phyloP scores from a whole-genome alignment of 2,888 invertebrate species.

The Rotaria magnacalcarata region DNA sequence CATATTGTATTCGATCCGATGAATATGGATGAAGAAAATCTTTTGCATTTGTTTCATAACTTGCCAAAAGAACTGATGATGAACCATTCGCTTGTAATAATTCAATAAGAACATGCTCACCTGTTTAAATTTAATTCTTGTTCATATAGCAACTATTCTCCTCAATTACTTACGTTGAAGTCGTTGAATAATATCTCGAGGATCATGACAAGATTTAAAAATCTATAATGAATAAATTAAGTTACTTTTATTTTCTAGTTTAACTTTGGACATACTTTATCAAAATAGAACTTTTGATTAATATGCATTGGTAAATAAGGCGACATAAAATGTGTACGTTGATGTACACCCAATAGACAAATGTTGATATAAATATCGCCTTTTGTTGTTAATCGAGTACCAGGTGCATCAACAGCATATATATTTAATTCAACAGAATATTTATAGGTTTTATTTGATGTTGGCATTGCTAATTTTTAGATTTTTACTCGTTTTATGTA shows the following conservation, averaged over 20 bases:
- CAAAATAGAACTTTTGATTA: not conserved
- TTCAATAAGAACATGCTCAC: constrained; percentile 20
- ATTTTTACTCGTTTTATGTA: not conserved
- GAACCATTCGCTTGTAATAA: not conserved
- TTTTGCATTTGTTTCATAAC: constrained; percentile 31
- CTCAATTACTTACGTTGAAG: not conserved
- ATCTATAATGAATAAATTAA: not conserved
- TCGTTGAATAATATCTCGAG: constrained; percentile 16
- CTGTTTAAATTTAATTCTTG: not conserved
- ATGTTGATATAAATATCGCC: constrained; percentile 34
- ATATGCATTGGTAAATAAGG: not conserved
- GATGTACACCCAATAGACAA: constrained; percentile 8
- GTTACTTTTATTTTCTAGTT: not conserved
- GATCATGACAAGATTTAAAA: not conserved
- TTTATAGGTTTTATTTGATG: not conserved
- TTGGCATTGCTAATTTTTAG: not conserved
- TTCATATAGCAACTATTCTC: not conserved
- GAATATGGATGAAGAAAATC: constrained; percentile 25
- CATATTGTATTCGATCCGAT: not conserved
- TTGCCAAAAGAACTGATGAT: not conserved
- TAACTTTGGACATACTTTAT: not conserved
- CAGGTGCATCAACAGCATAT: not conserved
- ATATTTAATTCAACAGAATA: not conserved
- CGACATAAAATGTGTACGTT: not conserved
- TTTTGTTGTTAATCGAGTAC: not conserved